These are phyloP conservation scores for Callinectes sapidus DNA, from an alignment of 2,888 invertebrate genomes.

Conservation along the genomic window DNA sequence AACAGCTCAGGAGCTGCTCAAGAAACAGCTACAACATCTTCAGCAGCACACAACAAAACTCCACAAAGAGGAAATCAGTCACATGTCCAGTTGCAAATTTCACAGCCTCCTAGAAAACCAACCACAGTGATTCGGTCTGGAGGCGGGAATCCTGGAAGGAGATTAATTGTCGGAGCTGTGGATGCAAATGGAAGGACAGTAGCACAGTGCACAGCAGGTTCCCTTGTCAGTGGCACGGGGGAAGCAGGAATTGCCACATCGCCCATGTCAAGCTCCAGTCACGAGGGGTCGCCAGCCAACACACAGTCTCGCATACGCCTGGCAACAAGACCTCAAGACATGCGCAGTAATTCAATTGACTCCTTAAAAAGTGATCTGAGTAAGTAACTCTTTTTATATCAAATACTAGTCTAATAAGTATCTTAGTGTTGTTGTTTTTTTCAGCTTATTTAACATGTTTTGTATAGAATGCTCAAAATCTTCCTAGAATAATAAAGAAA, in stretches of 20 bases:
- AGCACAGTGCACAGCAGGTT: conserved; percentile 39
- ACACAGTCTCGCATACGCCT: conserved; percentile 58
- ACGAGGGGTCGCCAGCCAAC: conserved; percentile 51
- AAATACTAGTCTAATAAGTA: background rate
- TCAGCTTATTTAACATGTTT: background rate
- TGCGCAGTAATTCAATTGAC: conserved; percentile 71
- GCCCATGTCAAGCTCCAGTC: conserved; percentile 69
- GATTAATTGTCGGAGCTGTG: conserved; percentile 46
- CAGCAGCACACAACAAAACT: conserved; percentile 19
- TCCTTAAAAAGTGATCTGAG: conserved; percentile 72
- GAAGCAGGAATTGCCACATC: conserved; percentile 47
- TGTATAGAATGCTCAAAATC: background rate
- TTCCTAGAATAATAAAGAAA: background rate
- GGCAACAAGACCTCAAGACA: conserved; percentile 64
- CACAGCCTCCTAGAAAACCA: conserved; percentile 55
- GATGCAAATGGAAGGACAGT: conserved; percentile 45
- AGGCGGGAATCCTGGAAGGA: conserved; percentile 50
- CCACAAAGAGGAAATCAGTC: conserved; percentile 53
- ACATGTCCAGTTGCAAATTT: conserved; percentile 53
- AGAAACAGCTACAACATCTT: conserved; percentile 37
- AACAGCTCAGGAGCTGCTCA: conserved; percentile 41
- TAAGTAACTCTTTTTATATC: conserved; percentile 56
- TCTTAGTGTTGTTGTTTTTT: background rate
- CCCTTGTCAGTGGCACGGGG: conserved; percentile 43
- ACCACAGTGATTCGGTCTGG: conserved; percentile 60